A percentile compares a stretch with the other conserved stretches of the same genome.
phyloP scores from a whole-genome alignment of 2,888 invertebrate genomes.

The Sarcophaga variegata region DNA sequence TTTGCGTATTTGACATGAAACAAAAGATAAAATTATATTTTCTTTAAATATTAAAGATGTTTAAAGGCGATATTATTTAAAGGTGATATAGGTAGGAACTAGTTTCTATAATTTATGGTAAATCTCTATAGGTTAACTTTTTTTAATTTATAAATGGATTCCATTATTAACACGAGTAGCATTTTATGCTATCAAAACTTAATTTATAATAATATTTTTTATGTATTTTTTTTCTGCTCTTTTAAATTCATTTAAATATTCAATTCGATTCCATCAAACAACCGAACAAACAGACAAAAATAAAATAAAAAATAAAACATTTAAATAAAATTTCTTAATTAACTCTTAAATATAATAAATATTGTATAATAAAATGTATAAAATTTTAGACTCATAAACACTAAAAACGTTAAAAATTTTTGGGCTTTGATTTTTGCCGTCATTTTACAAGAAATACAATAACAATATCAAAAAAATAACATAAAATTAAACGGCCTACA shows the following conservation, averaged over 20 bases:
- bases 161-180: constrained; percentile 60
- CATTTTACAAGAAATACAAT: constrained; percentile 12
- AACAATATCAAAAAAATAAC: constrained; percentile 8
- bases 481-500: constrained; percentile 32
- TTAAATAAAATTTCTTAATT: constrained; percentile 54
- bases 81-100: too few relatives aligned
- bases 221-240: not conserved
- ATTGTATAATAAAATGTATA: constrained; percentile 7
- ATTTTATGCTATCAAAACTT: constrained; percentile 53
- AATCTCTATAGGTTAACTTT: not conserved
- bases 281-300: not conserved
- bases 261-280: constrained; percentile 1
- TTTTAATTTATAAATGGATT: not conserved
- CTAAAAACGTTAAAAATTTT: not conserved
- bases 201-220: constrained; percentile 46
- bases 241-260: constrained; percentile 41
- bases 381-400: not conserved
- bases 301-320: not conserved
- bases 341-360: constrained; percentile 34
- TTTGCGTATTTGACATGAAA: too few relatives aligned
- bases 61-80: too few relatives aligned
- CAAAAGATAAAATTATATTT: too few relatives aligned
- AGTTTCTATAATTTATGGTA: too few relatives aligned
- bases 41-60: too few relatives aligned
- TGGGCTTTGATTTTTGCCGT: constrained; percentile 52